Conservation (phyloP, 1,140 invertebrate genomes). For the Listronotus bonariensis region DNA sequence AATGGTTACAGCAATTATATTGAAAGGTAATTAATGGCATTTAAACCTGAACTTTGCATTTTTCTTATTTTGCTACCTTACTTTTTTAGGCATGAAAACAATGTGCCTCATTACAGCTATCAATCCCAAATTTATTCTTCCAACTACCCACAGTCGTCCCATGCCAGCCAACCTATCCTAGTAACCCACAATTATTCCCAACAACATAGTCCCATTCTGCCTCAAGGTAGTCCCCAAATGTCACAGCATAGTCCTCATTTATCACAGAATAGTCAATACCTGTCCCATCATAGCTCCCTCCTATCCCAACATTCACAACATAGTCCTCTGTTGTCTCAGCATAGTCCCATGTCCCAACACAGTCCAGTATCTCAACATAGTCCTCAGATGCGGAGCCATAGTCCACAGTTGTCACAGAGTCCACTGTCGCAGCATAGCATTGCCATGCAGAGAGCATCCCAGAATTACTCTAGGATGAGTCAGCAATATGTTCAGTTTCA, state of each 20-base stretch:
- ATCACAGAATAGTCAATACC: conserved; percentile 20
- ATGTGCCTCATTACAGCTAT: conserved; percentile 14
- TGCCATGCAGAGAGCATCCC: conserved; percentile 14
- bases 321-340: conserved; percentile 22
- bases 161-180: conserved; percentile 23
- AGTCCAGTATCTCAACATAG: conserved; percentile 32
- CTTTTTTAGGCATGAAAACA: conserved; percentile 29
- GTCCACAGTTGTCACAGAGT: conserved; percentile 32
- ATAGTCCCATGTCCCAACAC: conserved; percentile 37
- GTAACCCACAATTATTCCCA: conserved; percentile 15
- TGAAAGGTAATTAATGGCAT: conserved; percentile 40
- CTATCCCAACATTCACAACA: conserved; percentile 31
- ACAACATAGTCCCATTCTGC: conserved; percentile 14
- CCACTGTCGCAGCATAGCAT: conserved; percentile 23
- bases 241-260: conserved; percentile 32
- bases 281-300: conserved; percentile 27
- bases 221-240: conserved; percentile 32
- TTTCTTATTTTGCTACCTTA: not conserved
- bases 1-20: conserved; percentile 49
- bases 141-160: conserved; percentile 21
- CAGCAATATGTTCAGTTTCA: conserved; percentile 23
- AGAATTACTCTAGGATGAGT: conserved; percentile 15
- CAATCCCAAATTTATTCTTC: conserved; percentile 13
- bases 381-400: conserved; percentile 30
- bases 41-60: not conserved